phyloP scores from a whole-genome alignment of 2,113 vertebrate species.

The Kobus ellipsiprymnus region DNA sequence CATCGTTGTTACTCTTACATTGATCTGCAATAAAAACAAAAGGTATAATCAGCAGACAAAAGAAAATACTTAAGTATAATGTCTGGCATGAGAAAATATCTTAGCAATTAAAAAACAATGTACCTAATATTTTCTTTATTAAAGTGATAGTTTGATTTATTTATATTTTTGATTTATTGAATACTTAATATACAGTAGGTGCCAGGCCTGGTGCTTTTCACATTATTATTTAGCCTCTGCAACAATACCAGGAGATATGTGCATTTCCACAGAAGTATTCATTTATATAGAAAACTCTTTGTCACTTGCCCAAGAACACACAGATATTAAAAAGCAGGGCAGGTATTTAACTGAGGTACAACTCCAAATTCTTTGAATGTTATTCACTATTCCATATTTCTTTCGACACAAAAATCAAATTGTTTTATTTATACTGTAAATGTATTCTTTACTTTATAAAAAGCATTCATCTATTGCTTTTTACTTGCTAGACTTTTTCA shows the following conservation, averaged over 20 bases:
- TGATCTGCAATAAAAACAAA: slow-evolving; percentile 79
- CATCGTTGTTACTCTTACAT: slow-evolving; percentile 88
- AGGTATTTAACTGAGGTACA: neutral
- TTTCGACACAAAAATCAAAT: neutral
- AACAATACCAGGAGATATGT: neutral
- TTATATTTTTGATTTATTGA: neutral
- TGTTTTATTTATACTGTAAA: slow-evolving; percentile 3
- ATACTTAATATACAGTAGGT: neutral
- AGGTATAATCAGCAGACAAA: slow-evolving; percentile 23
- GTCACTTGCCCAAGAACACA: neutral
- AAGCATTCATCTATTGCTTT: neutral
- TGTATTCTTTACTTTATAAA: slow-evolving; percentile 17
- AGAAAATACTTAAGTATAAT: slow-evolving; percentile 27
- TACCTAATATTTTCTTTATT: neutral
- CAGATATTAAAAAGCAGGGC: neutral
- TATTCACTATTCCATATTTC: neutral
- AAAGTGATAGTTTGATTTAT: neutral
- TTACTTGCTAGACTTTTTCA: neutral
- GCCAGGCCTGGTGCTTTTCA: neutral
- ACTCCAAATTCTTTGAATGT: neutral
- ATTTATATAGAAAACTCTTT: neutral
- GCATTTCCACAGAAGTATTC: neutral
- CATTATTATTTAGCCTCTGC: neutral
- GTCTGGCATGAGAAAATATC: neutral
- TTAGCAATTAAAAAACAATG: neutral